Base-by-base conservation (phyloP, 2,888 invertebrate genomes). In the Megamerina dolium region DNA sequence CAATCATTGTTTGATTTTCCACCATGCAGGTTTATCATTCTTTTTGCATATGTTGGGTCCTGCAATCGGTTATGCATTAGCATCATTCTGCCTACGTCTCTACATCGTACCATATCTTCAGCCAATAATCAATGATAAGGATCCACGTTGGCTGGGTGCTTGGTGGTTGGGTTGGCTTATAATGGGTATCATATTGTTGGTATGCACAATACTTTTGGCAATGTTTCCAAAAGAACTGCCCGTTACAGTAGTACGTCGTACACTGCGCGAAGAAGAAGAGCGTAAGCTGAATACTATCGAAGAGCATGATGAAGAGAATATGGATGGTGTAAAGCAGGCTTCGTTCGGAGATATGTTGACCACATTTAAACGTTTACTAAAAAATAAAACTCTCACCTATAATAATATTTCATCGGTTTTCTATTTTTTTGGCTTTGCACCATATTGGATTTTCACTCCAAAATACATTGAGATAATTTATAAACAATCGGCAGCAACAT, bases 381-480 rank as follows among this genome's bases (percentile, higher is more conserved):
- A 68, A 8, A 87, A 86, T 60, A 76, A 76, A 30, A 78, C 82
- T 0, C 75, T 82, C 37, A 77, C 85, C 71, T 79, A 78, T 59
- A 84, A 87, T 60, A 83, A 82, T 43, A 66, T 83, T 2, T 81
- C 85, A 0, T 78, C 82, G 9, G 79, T 84, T 1, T 82, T 83
- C 49, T 85, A 83, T 55, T 76, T 83, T 43, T 73, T 82, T 53
- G 82, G 82, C 1, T 82, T 80, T 60, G 76, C 79, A 74, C 84
- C 85, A 0, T 84, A 83, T 57, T 85, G 85, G 78, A 84, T 86
- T 35, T 88, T 84, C 59, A 78, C 86, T 60, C 85, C 87, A 0
- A 88, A 88, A 64, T 86, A 87, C 58, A 83, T 88, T 45, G 87
- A 88, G 70, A 84, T 82, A 1, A 85, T 86, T 66, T 88, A 84